Evolutionary conservation across 1,140 invertebrate species (phyloP).

Genomic region (Caerostris darwini): DNA sequence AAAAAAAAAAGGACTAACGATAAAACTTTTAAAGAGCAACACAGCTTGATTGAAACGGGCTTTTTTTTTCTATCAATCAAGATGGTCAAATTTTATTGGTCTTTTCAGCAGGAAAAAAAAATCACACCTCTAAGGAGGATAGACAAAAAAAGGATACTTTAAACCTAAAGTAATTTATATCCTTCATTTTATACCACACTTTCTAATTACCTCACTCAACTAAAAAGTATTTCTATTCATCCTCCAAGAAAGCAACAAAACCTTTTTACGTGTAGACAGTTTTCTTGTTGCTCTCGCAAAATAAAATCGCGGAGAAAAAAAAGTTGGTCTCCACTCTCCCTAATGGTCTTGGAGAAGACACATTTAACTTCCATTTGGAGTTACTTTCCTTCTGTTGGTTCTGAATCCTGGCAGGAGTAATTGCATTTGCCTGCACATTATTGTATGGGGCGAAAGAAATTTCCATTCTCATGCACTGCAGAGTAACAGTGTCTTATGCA

Average conservation of each 20-base stretch:
- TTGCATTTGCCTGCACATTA: slow-evolving; percentile 34
- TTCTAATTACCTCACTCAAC: no score
- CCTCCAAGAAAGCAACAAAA: background rate
- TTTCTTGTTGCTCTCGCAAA: background rate
- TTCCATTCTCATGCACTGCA: background rate
- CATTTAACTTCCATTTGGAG: slow-evolving; percentile 67
- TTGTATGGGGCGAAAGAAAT: background rate
- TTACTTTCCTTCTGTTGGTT: slow-evolving; percentile 1
- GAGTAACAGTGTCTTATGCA: background rate
- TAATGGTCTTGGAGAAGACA: slow-evolving; percentile 50
- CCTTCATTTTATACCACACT: no score
- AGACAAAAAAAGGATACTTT: no score
- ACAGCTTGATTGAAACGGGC: no score
- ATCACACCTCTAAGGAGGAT: no score
- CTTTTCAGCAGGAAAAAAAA: no score
- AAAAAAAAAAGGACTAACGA: no score
- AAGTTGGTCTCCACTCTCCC: background rate
- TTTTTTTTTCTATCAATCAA: no score
- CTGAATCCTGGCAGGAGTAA: background rate
- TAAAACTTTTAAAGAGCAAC: no score
- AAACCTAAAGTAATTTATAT: no score
- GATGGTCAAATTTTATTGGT: no score
- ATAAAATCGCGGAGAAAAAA: slow-evolving; percentile 43
- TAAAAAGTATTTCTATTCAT: background rate
- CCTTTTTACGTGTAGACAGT: background rate